Percentiles rank a stretch among this genome's conserved stretches.
These are phyloP conservation scores for Hypanus sabinus DNA, from an alignment of 2,113 vertebrate genomes.

Conservation along the genomic window DNA sequence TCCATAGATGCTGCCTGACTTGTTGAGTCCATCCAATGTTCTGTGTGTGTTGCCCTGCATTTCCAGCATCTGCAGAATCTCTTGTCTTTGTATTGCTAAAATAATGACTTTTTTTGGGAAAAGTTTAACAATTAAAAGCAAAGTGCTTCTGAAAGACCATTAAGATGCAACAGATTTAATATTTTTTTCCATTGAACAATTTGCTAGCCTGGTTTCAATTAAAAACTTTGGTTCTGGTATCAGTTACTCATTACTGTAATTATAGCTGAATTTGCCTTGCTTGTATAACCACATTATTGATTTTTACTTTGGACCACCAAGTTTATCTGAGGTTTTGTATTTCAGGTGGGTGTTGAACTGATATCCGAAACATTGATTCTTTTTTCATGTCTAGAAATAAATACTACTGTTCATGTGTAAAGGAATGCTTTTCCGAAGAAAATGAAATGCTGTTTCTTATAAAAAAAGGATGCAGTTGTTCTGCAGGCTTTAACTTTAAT, in stretches of 20 bases:
- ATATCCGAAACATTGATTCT: background rate
- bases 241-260: slow-evolving; percentile 12
- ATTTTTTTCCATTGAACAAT: no score
- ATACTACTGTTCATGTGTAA: background rate
- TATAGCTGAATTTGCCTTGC: background rate
- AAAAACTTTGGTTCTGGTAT: background rate
- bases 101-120: background rate
- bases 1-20: no score
- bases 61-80: no score
- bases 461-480: background rate
- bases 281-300: slow-evolving; percentile 1
- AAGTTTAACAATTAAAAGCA: background rate
- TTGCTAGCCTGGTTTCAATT: background rate
- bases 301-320: background rate
- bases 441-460: background rate
- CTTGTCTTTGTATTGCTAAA: no score
- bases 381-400: background rate
- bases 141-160: background rate
- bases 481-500: slow-evolving; percentile 16
- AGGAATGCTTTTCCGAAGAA: background rate
- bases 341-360: background rate
- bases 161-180: background rate
- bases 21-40: no score
- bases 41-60: no score
- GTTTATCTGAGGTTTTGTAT: background rate